Evolutionary conservation across 2,113 vertebrate genomes (phyloP).

Genomic region (Callaeas wilsoni): DNA sequence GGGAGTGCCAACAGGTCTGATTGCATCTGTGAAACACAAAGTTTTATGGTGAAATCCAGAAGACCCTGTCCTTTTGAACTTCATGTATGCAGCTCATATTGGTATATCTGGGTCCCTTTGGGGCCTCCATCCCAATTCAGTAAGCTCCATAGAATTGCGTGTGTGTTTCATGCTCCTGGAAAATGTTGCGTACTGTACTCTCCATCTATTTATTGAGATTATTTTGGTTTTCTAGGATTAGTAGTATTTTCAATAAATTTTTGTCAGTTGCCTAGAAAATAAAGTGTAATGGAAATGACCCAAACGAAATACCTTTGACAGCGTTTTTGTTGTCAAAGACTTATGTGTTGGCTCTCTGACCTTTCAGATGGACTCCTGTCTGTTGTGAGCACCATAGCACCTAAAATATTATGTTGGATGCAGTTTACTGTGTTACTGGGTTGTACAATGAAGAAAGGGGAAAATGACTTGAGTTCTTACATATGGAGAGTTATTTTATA

Average conservation of each 20-base stretch:
- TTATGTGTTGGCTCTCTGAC: background rate
- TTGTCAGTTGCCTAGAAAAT: background rate
- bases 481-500: background rate
- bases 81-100: rapidly evolving
- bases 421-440: background rate
- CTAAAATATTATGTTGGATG: rapidly evolving
- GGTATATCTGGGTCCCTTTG: background rate
- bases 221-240: background rate
- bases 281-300: background rate
- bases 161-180: background rate
- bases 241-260: background rate
- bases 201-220: background rate
- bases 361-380: background rate
- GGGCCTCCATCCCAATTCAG: background rate
- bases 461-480: background rate
- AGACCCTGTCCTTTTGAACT: background rate
- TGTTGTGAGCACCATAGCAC: background rate
- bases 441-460: background rate
- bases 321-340: background rate
- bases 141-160: background rate
- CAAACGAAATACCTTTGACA: background rate
- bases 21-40: background rate
- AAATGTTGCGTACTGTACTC: background rate
- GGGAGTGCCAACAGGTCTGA: background rate
- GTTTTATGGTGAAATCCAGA: background rate